Evolutionary conservation across 2,888 invertebrate genomes (phyloP).

Genomic region (Norana najaformis): DNA sequence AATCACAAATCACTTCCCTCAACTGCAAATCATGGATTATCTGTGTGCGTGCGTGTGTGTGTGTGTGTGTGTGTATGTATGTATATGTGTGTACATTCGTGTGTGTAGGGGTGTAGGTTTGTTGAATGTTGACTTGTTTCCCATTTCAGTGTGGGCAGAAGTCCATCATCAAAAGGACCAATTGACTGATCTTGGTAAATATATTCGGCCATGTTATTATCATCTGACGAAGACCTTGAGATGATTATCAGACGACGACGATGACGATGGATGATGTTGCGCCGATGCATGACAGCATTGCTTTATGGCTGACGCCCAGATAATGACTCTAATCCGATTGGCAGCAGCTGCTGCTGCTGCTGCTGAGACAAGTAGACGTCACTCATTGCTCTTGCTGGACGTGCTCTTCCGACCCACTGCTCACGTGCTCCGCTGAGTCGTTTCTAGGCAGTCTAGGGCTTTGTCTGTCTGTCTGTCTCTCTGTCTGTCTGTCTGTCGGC

Average conservation of each 20-base stretch:
- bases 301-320: background rate
- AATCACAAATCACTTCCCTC: too few species aligned
- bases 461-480: too few species aligned
- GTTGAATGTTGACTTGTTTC: background rate
- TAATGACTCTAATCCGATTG: conserved; percentile 5
- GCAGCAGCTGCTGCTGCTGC: background rate
- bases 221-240: background rate
- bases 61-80: background rate
- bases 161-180: conserved; percentile 1
- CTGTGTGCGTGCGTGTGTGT: background rate
- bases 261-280: background rate
- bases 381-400: background rate
- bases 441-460: too few species aligned
- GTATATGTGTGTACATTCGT: background rate
- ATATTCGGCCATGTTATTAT: background rate
- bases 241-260: background rate
- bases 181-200: background rate
- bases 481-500: too few species aligned
- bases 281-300: background rate
- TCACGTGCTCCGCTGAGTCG: too few species aligned
- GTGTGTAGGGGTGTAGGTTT: background rate
- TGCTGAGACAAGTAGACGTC: background rate
- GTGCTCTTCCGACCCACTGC: too few species aligned
- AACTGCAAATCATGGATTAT: too few species aligned
- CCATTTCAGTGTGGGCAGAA: background rate